phyloP scores from a whole-genome alignment of 2,797 vertebrate species.

The Urophycis tenuis region DNA sequence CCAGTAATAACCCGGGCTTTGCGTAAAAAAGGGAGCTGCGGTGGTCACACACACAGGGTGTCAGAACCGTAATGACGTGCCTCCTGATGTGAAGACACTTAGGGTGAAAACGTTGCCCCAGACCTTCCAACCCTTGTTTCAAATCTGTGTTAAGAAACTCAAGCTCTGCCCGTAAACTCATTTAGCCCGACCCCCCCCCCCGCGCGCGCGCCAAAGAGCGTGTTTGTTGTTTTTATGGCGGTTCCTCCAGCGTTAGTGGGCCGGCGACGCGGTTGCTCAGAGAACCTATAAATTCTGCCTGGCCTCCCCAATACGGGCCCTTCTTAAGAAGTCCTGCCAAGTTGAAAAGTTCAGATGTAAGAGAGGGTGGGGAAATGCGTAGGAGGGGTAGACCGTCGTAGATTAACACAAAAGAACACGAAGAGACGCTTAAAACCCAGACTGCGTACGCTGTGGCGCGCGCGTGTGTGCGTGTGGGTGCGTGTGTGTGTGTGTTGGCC shows the following conservation, averaged over 20 bases:
- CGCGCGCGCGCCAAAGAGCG: slow-evolving; percentile 10
- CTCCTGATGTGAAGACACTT: no score
- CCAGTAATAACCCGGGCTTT: no score
- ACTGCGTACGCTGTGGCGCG: neutral
- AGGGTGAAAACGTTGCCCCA: no score
- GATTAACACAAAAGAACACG: slow-evolving; percentile 49
- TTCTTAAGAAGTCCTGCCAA: slow-evolving; percentile 30
- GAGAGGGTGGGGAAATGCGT: slow-evolving; percentile 45
- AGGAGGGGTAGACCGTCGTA: slow-evolving; percentile 37
- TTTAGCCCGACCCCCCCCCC: no score
- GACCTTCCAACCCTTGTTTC: no score
- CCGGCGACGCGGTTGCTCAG: neutral
- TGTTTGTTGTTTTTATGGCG: slow-evolving; percentile 20
- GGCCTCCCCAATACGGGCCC: slow-evolving; percentile 24
- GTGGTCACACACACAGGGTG: no score
- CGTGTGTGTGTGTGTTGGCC: neutral
- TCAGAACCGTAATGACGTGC: no score
- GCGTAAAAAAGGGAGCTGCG: no score
- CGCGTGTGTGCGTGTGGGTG: neutral
- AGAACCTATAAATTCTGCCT: slow-evolving; percentile 42
- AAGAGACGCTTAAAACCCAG: slow-evolving; percentile 24
- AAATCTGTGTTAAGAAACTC: no score
- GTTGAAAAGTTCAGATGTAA: slow-evolving; percentile 67
- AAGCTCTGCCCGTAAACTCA: no score
- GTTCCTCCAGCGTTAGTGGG: neutral